Base-by-base conservation (phyloP, 2,797 vertebrate genomes). In the Monodelphis domestica region DNA sequence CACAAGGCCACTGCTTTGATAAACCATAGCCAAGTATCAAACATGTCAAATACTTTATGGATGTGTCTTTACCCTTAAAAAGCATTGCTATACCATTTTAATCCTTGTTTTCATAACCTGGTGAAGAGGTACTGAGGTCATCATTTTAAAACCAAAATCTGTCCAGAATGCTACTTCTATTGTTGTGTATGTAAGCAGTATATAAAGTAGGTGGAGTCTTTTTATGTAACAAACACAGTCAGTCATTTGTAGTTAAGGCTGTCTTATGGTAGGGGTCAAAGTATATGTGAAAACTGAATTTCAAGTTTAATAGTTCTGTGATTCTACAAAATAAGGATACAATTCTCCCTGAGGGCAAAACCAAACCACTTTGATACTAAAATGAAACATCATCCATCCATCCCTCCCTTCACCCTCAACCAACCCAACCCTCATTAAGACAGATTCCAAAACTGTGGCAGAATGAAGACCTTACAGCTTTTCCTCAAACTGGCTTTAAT, bases 121-220 rank as follows among this genome's bases (percentile, higher is more conserved):
- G 97, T 70, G 12, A 96, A 96, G 95, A 97, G 92, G 89, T 92
- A 84, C 12, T 54, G 38, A 96, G 90, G 89, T 55, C 54, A 78
- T 91, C 95, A 94, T 95, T 96, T 98, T 97, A 98, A 97, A 96
- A 93, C 91, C 90, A 59, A 10, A 63, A 95, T 95, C 97, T 94
- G 95, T 95, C 94, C 89, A 95, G 52, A 0, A 91, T 54, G 59
- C 95, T 96, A 95, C 52, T 95, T 97, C 59, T 88, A 97, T 94
- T 94, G 94, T 95, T 96, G 95, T 63, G 94, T 89, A 88, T 26
- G 0, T 1, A 84, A 50, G 70, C 26, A 50, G 70, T 84, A 50
- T 84, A 84, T 50, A 45, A 97, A 88, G 90, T 59, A 94, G 2
- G 5, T 90, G 70, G 94, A 93, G 87, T 91, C 95, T 95, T 96